Evolutionary conservation across 2,888 invertebrate species (phyloP).

Genomic region (Orthosia cruda): DNA sequence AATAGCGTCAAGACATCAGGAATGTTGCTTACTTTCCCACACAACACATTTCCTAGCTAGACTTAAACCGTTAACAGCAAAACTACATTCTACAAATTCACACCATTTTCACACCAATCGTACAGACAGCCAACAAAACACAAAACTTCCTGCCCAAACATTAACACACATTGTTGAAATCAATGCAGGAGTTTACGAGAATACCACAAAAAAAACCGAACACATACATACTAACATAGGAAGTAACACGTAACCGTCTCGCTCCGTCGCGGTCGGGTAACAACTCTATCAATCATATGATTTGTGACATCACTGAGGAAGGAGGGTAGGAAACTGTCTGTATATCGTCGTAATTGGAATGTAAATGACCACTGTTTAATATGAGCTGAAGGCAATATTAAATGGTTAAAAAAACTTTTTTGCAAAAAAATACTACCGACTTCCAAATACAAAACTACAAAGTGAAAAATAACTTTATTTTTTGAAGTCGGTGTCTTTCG

Average conservation of each 20-base stretch:
- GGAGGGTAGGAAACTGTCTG: conserved; percentile 4
- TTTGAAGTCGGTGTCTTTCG: no score
- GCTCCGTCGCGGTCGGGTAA: conserved; percentile 49
- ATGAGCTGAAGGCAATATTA: not conserved
- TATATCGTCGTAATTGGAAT: not conserved
- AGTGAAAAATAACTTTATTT: no score
- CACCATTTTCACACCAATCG: not conserved
- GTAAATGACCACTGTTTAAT: not conserved
- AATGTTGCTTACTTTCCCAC: not conserved
- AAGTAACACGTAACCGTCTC: conserved; percentile 61
- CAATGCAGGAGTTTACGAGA: conserved; percentile 57
- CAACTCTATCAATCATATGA: conserved; percentile 39
- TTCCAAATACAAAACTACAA: no score
- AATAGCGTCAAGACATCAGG: no score
- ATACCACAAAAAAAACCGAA: conserved; percentile 53
- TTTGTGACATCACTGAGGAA: conserved; percentile 52
- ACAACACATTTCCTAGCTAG: not conserved
- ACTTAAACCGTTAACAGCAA: not conserved
- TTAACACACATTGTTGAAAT: conserved; percentile 46
- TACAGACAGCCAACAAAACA: conserved; percentile 11
- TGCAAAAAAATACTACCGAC: no score
- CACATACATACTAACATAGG: conserved; percentile 42
- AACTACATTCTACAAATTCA: not conserved
- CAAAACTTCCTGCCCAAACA: conserved; percentile 43
- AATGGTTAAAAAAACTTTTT: no score